These are phyloP conservation scores for Malaclemys terrapin DNA, from an alignment of 2,113 vertebrate species.

Conservation along the genomic window DNA sequence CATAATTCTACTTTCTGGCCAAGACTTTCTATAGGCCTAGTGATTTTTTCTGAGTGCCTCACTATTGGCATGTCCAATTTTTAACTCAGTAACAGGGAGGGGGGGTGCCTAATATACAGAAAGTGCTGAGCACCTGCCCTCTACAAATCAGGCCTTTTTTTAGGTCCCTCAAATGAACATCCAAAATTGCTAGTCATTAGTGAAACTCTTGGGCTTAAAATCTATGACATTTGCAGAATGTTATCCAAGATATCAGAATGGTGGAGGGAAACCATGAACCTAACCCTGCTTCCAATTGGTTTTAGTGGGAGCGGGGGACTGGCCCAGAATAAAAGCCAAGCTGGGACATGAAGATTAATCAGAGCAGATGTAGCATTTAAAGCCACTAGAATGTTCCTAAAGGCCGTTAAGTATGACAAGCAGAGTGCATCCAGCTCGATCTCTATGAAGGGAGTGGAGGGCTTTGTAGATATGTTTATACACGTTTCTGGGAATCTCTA, in stretches of 20 bases:
- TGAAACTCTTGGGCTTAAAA: background rate
- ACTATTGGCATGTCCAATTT: background rate
- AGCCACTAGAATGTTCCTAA: background rate
- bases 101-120: background rate
- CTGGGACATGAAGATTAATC: conserved; percentile 2
- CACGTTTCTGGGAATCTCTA: background rate
- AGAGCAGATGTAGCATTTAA: background rate
- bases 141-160: background rate
- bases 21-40: too few species aligned
- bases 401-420: conserved; percentile 26
- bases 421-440: conserved; percentile 23
- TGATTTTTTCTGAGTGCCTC: accelerated
- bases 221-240: accelerated
- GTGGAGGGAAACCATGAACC: accelerated
- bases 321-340: background rate
- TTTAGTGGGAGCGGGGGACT: background rate
- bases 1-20: too few species aligned
- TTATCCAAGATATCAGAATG: background rate
- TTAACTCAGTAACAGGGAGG: background rate
- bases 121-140: background rate
- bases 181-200: background rate
- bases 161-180: background rate
- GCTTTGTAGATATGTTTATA: conserved; percentile 1
- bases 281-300: background rate
- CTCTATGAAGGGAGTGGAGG: background rate